phyloP scores from a whole-genome alignment of 2,888 invertebrate species.

The Lithophane leautieri region DNA sequence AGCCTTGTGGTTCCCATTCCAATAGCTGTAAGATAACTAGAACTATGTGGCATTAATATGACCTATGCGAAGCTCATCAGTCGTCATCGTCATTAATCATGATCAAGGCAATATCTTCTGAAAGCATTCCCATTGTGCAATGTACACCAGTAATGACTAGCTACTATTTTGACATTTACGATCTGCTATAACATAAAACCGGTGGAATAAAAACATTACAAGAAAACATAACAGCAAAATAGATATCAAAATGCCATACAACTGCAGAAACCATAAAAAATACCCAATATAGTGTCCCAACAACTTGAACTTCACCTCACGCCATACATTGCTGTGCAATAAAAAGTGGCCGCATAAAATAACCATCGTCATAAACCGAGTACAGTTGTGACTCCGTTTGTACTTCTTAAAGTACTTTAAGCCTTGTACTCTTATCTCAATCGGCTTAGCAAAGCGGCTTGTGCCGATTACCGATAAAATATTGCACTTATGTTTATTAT shows the following conservation, averaged over 20 bases:
- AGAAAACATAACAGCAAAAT: conserved; percentile 22
- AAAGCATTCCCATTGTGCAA: neutral
- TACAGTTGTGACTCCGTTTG: conserved; percentile 76
- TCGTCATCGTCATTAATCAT: conserved; percentile 33
- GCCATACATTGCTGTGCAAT: conserved; percentile 63
- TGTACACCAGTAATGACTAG: neutral
- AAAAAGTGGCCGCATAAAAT: conserved; percentile 77
- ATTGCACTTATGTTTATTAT: conserved; percentile 50
- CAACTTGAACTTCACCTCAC: conserved; percentile 57
- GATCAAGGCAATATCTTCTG: conserved; percentile 14
- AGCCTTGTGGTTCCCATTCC: neutral
- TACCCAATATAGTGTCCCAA: conserved; percentile 64
- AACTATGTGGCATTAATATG: neutral
- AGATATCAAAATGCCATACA: conserved; percentile 53
- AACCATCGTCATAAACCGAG: conserved; percentile 75
- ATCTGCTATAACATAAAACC: conserved; percentile 24
- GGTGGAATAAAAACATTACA: conserved; percentile 43
- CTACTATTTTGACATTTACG: conserved; percentile 28
- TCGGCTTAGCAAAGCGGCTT: conserved; percentile 67
- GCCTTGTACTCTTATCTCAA: conserved; percentile 71
- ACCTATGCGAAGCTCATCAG: neutral
- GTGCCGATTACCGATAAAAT: conserved; percentile 56
- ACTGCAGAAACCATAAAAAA: conserved; percentile 48
- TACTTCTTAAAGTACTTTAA: conserved; percentile 68
- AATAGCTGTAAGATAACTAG: neutral